These are phyloP conservation scores for Hypothenemus hampei DNA, from an alignment of 1,140 invertebrate genomes.

Conservation along the genomic window DNA sequence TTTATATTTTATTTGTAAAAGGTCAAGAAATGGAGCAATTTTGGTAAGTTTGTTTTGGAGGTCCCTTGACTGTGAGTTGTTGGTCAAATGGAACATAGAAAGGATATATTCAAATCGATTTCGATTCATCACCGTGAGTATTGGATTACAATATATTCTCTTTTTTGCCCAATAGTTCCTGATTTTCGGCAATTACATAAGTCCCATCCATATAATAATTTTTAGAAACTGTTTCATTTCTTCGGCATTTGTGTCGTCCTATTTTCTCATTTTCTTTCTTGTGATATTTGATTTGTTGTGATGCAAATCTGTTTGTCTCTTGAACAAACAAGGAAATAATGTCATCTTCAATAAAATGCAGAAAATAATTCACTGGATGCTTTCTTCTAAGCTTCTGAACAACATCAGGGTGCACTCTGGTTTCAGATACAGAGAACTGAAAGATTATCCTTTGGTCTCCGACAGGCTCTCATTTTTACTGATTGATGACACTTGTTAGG, in stretches of 20 bases:
- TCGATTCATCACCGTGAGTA: not conserved
- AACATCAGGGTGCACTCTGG: not conserved
- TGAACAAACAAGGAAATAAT: not conserved
- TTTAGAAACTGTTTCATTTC: not conserved
- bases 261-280: not conserved
- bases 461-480: not conserved
- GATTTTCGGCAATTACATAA: not conserved
- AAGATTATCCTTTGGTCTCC: not conserved
- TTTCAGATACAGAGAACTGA: not conserved
- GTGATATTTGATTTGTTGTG: not conserved
- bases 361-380: not conserved
- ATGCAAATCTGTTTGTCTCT: not conserved
- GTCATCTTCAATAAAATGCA: not conserved
- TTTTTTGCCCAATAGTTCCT: not conserved
- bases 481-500: not conserved
- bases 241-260: not conserved
- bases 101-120: constrained; percentile 7
- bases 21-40: not conserved
- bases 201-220: constrained; percentile 1
- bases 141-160: not conserved
- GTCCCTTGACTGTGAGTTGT: not conserved
- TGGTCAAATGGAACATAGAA: not conserved
- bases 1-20: not conserved
- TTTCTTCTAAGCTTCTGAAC: not conserved
- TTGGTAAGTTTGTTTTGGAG: not conserved